phyloP scores from a whole-genome alignment of 2,113 vertebrate species.

The Alligator mississippiensis region DNA sequence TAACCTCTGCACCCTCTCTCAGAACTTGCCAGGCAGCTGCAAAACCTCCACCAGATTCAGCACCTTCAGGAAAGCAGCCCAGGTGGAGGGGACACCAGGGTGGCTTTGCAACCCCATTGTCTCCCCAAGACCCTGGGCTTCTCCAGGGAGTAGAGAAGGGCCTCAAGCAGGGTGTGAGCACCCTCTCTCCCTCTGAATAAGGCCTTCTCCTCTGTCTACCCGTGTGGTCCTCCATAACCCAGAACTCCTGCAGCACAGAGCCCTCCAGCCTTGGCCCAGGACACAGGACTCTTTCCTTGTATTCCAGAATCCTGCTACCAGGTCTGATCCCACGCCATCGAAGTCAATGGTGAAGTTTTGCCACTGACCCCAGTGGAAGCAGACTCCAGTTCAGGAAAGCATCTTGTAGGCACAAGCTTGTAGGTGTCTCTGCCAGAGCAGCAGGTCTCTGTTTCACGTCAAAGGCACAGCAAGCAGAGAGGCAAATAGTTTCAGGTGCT shows the following conservation, averaged over 20 bases:
- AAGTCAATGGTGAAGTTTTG: not conserved
- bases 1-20: not conserved
- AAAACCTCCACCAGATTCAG: accelerated
- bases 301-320: not conserved
- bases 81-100: not conserved
- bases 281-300: not conserved
- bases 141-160: not conserved
- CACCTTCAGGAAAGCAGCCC: not conserved
- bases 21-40: accelerated
- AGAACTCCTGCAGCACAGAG: not conserved
- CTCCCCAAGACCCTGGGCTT: not conserved
- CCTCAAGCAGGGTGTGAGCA: not conserved
- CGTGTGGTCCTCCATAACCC: not conserved
- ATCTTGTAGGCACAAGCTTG: too few relatives aligned
- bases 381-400: not conserved
- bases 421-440: not conserved
- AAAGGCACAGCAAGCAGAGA: not conserved
- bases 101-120: not conserved
- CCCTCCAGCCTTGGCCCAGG: not conserved
- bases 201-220: not conserved
- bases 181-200: not conserved
- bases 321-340: not conserved
- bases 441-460: not conserved
- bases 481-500: not conserved
- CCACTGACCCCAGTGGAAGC: not conserved